Evolutionary conservation across 2,113 vertebrate genomes (phyloP).

Genomic region (Gasterosteus nipponicus): DNA sequence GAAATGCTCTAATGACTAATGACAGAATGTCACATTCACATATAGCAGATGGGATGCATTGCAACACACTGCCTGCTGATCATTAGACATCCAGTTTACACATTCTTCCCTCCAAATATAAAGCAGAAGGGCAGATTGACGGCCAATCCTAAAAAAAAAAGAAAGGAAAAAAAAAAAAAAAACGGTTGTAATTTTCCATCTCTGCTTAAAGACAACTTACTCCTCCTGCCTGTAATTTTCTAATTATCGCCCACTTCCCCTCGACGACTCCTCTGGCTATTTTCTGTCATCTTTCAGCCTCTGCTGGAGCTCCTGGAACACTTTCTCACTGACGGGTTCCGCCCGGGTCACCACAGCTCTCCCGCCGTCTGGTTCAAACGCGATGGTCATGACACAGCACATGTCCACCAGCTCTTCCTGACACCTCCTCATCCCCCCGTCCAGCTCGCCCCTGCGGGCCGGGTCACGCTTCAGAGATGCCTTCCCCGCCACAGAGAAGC

Average conservation of each 20-base stretch:
- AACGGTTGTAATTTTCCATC: constrained; percentile 24
- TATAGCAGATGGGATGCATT: constrained; percentile 66
- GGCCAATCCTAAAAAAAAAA: constrained; percentile 12
- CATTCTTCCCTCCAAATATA: constrained; percentile 55
- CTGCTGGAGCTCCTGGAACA: constrained; percentile 82
- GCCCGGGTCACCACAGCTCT: constrained; percentile 83
- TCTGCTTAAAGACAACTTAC: constrained; percentile 25
- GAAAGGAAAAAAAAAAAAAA: background rate
- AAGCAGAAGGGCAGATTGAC: constrained; percentile 51
- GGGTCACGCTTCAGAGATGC: constrained; percentile 85
- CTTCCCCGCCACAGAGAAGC: constrained; percentile 90
- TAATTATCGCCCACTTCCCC: constrained; percentile 41
- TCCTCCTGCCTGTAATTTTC: constrained; percentile 34
- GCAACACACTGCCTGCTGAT: constrained; percentile 43
- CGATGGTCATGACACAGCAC: constrained; percentile 91
- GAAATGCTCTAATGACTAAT: constrained; percentile 42
- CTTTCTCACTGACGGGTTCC: constrained; percentile 76
- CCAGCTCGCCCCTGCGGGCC: constrained; percentile 78
- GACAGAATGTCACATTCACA: constrained; percentile 58
- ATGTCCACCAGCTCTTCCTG: constrained; percentile 92
- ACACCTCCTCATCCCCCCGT: constrained; percentile 87
- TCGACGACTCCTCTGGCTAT: constrained; percentile 47
- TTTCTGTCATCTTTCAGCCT: constrained; percentile 72
- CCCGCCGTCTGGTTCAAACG: constrained; percentile 74
- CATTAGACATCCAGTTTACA: constrained; percentile 47